Evolutionary conservation across 2,888 invertebrate genomes (phyloP).

Genomic region (Scotopteryx bipunctaria): DNA sequence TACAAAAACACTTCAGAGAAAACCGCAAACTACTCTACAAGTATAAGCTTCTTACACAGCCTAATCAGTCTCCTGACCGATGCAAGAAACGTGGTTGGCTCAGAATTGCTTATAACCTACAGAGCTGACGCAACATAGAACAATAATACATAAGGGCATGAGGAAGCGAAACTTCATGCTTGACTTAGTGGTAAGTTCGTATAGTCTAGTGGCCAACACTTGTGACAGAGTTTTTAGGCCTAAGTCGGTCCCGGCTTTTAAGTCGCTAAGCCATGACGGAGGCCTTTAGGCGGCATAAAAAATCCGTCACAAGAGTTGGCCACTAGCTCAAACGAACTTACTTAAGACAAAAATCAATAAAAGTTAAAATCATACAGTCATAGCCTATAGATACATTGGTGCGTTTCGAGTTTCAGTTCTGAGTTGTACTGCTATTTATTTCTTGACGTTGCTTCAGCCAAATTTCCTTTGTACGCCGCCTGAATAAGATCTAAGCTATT

Average conservation of each 20-base stretch:
- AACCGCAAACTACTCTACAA: conserved; percentile 6
- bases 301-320: too few species aligned
- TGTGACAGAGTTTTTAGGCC: too few species aligned
- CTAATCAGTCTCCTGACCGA: conserved; percentile 25
- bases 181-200: too few species aligned
- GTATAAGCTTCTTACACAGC: conserved; percentile 22
- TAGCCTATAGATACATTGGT: too few species aligned
- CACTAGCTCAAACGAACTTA: too few species aligned
- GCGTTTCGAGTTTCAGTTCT: conserved; percentile 12
- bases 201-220: too few species aligned
- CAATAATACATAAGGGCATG: background rate
- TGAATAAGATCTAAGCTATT: conserved; percentile 23
- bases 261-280: too few species aligned
- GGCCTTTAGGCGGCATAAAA: too few species aligned
- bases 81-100: conserved; percentile 24
- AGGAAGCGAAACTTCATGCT: conserved; percentile 6
- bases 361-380: too few species aligned
- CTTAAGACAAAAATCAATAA: too few species aligned
- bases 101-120: conserved; percentile 24
- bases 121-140: conserved; percentile 2
- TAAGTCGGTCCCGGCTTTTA: too few species aligned
- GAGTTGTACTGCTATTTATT: background rate
- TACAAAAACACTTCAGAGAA: conserved; percentile 4
- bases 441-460: conserved; percentile 9
- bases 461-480: conserved; percentile 21